A percentile compares a stretch with the other conserved stretches of the same genome.
These are phyloP conservation scores for Zoanthus gigantus DNA, from an alignment of 92 coral and sea anemone genomes.

Conservation along the genomic window DNA sequence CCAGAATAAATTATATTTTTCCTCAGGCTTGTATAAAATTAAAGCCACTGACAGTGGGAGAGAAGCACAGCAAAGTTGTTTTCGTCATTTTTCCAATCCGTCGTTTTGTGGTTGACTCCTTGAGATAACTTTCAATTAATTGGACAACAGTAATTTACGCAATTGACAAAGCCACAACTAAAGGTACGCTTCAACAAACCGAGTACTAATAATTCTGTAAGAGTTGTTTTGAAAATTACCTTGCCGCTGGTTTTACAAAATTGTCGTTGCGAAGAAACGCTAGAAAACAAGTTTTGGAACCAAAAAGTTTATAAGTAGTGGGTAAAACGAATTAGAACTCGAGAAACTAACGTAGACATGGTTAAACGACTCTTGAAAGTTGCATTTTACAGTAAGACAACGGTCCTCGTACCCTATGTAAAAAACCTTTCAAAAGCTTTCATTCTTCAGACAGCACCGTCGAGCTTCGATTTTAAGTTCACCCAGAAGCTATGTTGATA, in stretches of 20 bases:
- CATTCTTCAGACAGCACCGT: too few species aligned
- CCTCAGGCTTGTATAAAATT: slow-evolving; percentile 31
- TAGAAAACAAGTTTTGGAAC: neutral
- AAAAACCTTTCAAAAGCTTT: too few species aligned
- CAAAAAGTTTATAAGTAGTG: neutral
- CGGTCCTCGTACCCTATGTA: too few species aligned
- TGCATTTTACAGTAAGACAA: too few species aligned
- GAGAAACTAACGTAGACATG: too few species aligned
- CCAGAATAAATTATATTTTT: slow-evolving; percentile 33
- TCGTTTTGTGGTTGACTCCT: slow-evolving; percentile 15
- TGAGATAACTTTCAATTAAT: neutral
- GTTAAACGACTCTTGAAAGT: too few species aligned
- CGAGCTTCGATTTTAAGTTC: too few species aligned
- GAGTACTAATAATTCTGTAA: neutral
- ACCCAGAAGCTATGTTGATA: too few species aligned
- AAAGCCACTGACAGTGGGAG: slow-evolving; percentile 27
- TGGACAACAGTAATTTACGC: neutral
- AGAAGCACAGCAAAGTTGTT: neutral
- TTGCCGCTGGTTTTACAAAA: neutral
- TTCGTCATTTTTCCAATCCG: neutral
- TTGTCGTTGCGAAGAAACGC: slow-evolving; percentile 29
- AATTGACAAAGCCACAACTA: neutral
- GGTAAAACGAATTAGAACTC: neutral
- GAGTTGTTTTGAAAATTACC: neutral
- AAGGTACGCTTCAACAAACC: neutral